Conservation (phyloP, 2,113 vertebrate species). For the Lepus americanus region DNA sequence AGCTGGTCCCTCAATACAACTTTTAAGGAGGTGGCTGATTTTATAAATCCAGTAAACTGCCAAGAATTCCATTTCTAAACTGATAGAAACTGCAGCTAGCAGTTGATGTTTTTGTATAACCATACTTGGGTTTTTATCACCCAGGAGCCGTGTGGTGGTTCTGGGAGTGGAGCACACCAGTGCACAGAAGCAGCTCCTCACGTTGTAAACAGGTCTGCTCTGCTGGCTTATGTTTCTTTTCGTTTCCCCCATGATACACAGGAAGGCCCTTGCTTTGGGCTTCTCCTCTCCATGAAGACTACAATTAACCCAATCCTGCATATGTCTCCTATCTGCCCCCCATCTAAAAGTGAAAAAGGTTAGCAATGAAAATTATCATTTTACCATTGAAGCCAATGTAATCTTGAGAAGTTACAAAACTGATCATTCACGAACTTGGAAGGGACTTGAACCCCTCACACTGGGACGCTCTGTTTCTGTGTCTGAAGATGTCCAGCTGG, state of each 20-base stretch:
- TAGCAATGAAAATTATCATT: not conserved
- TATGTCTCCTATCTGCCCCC: not conserved
- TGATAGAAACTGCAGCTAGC: not conserved
- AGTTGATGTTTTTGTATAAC: not conserved
- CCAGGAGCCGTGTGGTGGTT: not conserved
- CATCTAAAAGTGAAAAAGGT: not conserved
- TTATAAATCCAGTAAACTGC: constrained; percentile 2
- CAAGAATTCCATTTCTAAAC: not conserved
- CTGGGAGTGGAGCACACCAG: not conserved
- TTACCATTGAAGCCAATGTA: not conserved
- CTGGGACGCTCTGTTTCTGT: not conserved
- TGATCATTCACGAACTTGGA: not conserved
- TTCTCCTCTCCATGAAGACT: not conserved
- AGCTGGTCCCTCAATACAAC: not conserved
- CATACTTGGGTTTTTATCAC: not conserved
- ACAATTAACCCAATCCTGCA: not conserved
- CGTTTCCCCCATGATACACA: not conserved
- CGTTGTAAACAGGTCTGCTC: not conserved
- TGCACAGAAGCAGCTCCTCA: not conserved
- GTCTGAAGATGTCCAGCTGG: not conserved
- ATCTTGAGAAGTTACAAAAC: not conserved
- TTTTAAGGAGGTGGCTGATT: not conserved
- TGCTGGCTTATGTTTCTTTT: not conserved
- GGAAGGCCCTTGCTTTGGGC: not conserved
- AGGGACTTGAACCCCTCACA: not conserved